Conservation (phyloP, 2,888 invertebrate species). For the Drosophila multiciliata region DNA sequence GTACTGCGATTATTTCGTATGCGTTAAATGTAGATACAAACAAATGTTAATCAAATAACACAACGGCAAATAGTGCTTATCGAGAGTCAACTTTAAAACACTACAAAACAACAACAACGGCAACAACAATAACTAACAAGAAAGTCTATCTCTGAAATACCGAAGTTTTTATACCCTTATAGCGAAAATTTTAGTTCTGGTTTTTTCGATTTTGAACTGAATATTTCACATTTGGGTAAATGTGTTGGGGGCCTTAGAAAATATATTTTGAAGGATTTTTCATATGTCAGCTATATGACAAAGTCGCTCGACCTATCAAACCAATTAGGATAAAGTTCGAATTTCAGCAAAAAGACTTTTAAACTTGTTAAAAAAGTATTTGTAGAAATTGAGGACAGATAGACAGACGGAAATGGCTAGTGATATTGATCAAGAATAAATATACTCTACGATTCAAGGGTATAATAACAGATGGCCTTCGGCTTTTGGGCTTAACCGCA, state of each 20-base stretch:
- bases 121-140: background rate
- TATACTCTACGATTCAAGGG: background rate
- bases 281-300: background rate
- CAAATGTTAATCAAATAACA: conserved; percentile 28
- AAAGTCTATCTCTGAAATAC: background rate
- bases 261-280: background rate
- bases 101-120: conserved; percentile 1
- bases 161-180: background rate
- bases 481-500: background rate
- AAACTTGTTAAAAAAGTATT: background rate
- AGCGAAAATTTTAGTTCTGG: background rate
- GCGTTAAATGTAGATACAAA: conserved; percentile 42
- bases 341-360: background rate
- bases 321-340: background rate
- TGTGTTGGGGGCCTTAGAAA: background rate
- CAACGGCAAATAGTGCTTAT: conserved; percentile 17
- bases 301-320: too few species aligned
- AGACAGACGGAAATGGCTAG: background rate
- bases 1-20: conserved; percentile 19
- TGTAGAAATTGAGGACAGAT: background rate
- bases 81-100: conserved; percentile 3
- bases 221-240: background rate
- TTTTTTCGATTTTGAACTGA: background rate
- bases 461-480: background rate
- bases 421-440: background rate